These are phyloP conservation scores for Gadopsis bispinosus DNA, from an alignment of 2,797 vertebrate species.

Conservation along the genomic window DNA sequence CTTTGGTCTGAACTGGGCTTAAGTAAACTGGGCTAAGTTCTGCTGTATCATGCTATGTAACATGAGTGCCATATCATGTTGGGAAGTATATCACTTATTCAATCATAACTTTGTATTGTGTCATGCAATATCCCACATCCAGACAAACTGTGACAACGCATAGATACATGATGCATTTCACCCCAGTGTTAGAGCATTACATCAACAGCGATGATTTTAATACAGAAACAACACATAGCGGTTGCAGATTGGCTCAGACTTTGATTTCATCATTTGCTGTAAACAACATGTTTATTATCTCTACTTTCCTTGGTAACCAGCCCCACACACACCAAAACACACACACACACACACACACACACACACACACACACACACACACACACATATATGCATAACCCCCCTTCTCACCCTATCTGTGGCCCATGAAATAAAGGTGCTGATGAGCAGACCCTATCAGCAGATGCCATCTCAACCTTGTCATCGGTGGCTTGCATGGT, in stretches of 20 bases:
- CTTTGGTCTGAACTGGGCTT: too few species aligned
- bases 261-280: constrained; percentile 20
- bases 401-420: constrained; percentile 48
- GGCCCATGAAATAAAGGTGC: constrained; percentile 77
- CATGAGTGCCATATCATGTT: not conserved
- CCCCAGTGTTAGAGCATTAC: not conserved
- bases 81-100: not conserved
- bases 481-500: constrained; percentile 80
- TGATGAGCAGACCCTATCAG: constrained; percentile 84
- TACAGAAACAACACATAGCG: not conserved
- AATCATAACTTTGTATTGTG: not conserved
- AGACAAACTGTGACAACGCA: not conserved
- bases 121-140: not conserved
- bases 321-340: constrained; percentile 2
- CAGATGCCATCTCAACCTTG: constrained; percentile 83
- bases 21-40: not conserved
- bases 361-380: constrained; percentile 17
- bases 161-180: not conserved
- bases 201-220: not conserved
- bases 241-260: not conserved
- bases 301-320: constrained; percentile 4
- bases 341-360: not conserved
- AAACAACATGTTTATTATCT: constrained; percentile 13
- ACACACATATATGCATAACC: not conserved
- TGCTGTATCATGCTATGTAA: not conserved